phyloP scores from a whole-genome alignment of 2,113 vertebrate species.

The Aviceda subcristata region DNA sequence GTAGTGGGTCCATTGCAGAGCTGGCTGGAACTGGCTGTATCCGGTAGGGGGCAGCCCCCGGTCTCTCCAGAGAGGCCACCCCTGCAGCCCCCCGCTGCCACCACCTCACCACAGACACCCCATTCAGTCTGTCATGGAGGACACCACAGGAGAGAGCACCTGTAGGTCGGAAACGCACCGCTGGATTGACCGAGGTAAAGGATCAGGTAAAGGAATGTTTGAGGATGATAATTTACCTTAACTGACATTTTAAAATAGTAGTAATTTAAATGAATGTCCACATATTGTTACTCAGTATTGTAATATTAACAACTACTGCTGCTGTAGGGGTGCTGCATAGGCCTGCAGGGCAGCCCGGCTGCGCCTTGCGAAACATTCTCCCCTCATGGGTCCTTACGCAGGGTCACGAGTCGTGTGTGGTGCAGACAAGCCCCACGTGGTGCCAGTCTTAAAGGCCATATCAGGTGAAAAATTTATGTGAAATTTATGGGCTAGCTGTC shows the following conservation, averaged over 20 bases:
- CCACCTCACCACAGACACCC: neutral
- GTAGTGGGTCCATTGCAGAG: neutral
- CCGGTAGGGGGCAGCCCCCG: rapidly evolving
- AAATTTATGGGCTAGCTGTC: neutral
- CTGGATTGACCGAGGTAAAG: neutral
- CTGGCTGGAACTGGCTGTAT: neutral
- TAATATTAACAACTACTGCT: neutral
- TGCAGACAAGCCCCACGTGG: neutral
- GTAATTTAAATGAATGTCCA: neutral
- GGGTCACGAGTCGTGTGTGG: neutral
- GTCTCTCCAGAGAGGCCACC: neutral
- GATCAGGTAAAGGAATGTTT: neutral
- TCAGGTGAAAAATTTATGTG: neutral
- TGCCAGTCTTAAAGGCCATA: neutral
- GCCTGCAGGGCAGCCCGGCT: neutral
- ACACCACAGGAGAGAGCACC: rapidly evolving
- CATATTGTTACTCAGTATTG: neutral
- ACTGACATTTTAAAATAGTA: neutral
- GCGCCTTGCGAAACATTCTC: rapidly evolving
- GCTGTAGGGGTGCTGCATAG: rapidly evolving
- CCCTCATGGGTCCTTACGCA: neutral
- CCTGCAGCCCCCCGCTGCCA: neutral
- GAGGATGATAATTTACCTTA: neutral
- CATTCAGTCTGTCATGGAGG: rapidly evolving
- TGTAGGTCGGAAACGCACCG: rapidly evolving